Evolutionary conservation across 1,140 invertebrate species (phyloP).

Genomic region (Psilanteris sp.): DNA sequence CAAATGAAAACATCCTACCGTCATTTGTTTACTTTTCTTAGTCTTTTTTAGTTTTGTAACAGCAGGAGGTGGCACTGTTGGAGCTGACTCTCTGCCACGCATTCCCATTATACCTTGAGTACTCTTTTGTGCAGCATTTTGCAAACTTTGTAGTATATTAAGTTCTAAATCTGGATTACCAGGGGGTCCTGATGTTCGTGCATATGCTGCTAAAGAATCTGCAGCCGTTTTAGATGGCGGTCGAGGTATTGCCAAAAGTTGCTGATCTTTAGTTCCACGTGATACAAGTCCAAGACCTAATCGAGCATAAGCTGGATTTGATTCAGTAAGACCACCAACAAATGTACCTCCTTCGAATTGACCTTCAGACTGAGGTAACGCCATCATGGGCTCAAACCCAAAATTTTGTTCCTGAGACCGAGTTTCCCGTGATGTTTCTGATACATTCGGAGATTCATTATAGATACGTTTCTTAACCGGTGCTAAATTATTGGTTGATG

Average conservation of each 20-base stretch:
- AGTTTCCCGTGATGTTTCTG: conserved; percentile 42
- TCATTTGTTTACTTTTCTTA: conserved; percentile 72
- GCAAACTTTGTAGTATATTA: conserved; percentile 73
- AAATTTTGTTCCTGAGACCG: conserved; percentile 71
- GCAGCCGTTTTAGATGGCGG: conserved; percentile 65
- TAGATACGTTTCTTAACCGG: conserved; percentile 77
- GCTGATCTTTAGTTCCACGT: conserved; percentile 70
- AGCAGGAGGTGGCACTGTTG: conserved; percentile 29
- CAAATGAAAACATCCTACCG: no score
- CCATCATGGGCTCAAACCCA: conserved; percentile 74
- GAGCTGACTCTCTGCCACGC: conserved; percentile 50
- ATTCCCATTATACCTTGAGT: conserved; percentile 66
- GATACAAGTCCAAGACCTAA: conserved; percentile 72
- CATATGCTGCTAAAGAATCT: conserved; percentile 69
- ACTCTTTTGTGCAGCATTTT: conserved; percentile 69
- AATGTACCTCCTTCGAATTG: conserved; percentile 71
- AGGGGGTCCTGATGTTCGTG: conserved; percentile 52
- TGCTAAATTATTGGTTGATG: conserved; percentile 61
- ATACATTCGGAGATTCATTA: conserved; percentile 62
- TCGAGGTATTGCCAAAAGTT: conserved; percentile 71
- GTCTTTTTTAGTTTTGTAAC: conserved; percentile 69
- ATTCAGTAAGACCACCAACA: conserved; percentile 68
- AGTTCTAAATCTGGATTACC: conserved; percentile 72
- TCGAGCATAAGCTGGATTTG: conserved; percentile 73
- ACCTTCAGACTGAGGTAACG: conserved; percentile 65